These are phyloP conservation scores for Temnothorax unifasciatus DNA, from an alignment of 2,888 invertebrate genomes.

Conservation along the genomic window DNA sequence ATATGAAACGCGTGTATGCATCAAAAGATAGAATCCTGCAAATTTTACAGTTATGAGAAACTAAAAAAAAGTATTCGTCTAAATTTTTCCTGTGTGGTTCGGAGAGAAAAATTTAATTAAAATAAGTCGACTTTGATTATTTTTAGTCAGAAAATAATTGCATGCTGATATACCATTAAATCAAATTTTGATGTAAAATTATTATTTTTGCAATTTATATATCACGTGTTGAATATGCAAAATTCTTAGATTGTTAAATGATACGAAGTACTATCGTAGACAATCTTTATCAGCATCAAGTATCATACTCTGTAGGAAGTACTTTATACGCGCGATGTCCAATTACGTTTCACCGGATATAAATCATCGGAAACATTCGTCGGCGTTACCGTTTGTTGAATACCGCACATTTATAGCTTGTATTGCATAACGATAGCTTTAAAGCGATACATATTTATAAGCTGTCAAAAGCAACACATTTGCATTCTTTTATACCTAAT, in stretches of 20 bases:
- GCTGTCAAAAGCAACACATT: slow-evolving; percentile 30
- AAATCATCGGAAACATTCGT: slow-evolving; percentile 74
- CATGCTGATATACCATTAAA: not conserved
- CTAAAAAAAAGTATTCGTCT: not conserved
- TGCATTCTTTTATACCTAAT: not conserved
- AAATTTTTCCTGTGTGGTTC: not conserved
- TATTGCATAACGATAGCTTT: slow-evolving; percentile 44
- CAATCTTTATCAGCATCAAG: slow-evolving; percentile 66
- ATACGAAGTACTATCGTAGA: slow-evolving; percentile 39
- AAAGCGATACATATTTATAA: slow-evolving; percentile 41
- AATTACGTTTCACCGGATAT: slow-evolving; percentile 74
- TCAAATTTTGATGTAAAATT: not conserved
- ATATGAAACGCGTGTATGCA: not conserved
- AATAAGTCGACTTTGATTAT: not conserved
- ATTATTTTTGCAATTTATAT: not conserved
- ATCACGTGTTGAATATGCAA: not conserved
- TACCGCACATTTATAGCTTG: slow-evolving; percentile 55
- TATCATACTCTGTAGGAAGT: slow-evolving; percentile 67
- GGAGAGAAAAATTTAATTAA: not conserved
- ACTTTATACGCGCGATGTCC: slow-evolving; percentile 57
- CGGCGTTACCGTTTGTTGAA: slow-evolving; percentile 60
- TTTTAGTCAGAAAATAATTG: not conserved
- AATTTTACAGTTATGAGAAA: slow-evolving; percentile 5
- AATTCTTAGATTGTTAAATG: slow-evolving; percentile 2
- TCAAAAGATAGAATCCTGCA: not conserved